A percentile compares a stretch with the other conserved stretches of the same genome.
Conservation (phyloP, 2,888 invertebrate genomes). For the Hoplodrina ambigua region DNA sequence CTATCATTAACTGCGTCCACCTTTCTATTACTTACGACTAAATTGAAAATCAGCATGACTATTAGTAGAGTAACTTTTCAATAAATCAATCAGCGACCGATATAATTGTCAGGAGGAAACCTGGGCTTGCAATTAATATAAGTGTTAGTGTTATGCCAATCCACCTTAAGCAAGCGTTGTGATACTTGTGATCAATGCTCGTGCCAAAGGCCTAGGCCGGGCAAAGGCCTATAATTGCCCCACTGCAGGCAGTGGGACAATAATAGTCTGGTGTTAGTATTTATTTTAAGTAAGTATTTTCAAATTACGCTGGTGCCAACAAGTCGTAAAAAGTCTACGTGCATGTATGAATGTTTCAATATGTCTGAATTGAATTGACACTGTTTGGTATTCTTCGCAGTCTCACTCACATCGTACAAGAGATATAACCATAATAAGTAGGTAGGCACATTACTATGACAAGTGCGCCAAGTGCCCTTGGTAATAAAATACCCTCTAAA, state of each 20-base stretch:
- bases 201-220: too few relatives aligned
- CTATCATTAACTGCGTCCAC: constrained; percentile 36
- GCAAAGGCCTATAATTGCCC: too few relatives aligned
- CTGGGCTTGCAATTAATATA: too few relatives aligned
- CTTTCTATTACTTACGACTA: constrained; percentile 45
- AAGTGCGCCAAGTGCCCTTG: constrained; percentile 28
- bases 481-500: constrained; percentile 17
- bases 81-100: constrained; percentile 30
- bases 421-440: constrained; percentile 28
- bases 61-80: constrained; percentile 35
- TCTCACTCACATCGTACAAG: neutral
- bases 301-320: too few relatives aligned
- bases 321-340: too few relatives aligned
- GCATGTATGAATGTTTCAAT: neutral
- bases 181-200: too few relatives aligned
- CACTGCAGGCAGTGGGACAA: too few relatives aligned
- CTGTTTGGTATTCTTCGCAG: constrained; percentile 44
- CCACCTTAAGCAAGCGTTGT: too few relatives aligned
- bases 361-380: neutral
- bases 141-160: too few relatives aligned
- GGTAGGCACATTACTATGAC: constrained; percentile 3
- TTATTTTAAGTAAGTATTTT: neutral
- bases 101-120: neutral
- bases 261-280: too few relatives aligned
- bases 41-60: constrained; percentile 50